Base-by-base conservation (phyloP, 2,888 invertebrate genomes). In the Conus canariensis region DNA sequence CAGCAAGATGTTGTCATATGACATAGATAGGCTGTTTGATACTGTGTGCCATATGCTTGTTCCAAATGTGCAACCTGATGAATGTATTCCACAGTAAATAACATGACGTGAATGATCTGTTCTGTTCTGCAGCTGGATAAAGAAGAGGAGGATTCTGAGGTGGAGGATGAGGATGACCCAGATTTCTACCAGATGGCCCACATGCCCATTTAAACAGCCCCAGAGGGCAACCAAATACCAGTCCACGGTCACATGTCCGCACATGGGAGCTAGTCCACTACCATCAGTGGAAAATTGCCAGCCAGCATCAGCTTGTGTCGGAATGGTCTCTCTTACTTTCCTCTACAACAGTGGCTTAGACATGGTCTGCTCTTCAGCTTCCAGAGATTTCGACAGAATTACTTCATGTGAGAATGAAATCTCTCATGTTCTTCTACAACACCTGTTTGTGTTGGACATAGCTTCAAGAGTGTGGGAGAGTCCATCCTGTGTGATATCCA, bases 131-230 rank as follows among this genome's bases (percentile, higher is more conserved):
- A 98, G 98, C 97, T 99, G 96, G 99, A 99, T 96, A 98, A 98
- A 94, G 95, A 95, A 91, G 95, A 95, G 87, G 98, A 98, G 96
- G 97, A 98, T 93, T 98, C 94, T 8, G 94, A 95, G 58, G 93
- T 98, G 92, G 97, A 96, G 90, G 97, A 97, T 93, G 98, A 98
- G 94, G 98, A 98, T 96, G 99, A 99, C 96, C 98, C 98, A 14
- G 99, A 99, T 96, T 99, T 99, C 97, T 99, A 99, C 96, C 98
- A 98, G 95, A 98, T 98, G 97, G 98, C 98, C 91, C 98, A 96
- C 93, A 96, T 96, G 95, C 96, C 96, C 9, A 94, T 95, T 89
- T 96, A 95, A 85, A 10, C 19, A 2, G 10, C 58, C 19, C 22
- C 19, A 0, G 67, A 60, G 58, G 87, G 19, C 14, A 83, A 14